Base-by-base conservation (phyloP, 1,140 invertebrate species). In the Eumeta japonica region DNA sequence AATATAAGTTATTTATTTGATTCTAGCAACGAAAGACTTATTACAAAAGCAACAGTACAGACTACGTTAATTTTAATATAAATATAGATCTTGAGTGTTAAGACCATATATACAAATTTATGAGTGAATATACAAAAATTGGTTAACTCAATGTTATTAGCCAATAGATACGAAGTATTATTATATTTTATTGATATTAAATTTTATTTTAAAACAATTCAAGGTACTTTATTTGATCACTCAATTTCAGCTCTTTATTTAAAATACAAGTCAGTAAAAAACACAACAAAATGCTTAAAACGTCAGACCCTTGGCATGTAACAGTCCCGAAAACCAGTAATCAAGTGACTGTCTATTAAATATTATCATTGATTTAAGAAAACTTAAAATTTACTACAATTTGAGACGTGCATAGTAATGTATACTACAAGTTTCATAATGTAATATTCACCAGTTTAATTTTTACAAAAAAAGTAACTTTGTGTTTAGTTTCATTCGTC, bases 241-340 rank as follows among this genome's bases (percentile, higher is more conserved):
- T n/a, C n/a, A n/a, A n/a, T n/a, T n/a, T n/a, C n/a, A 15, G 17
- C 9, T 31, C 11, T 37, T 37, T 18, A 42, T 32, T 42, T 37
- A 27, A 17, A 42, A 13, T 37, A 27, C 29, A 31, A 37, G 29
- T 37, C 16, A 31, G 12, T 37, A 24, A 42, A 42, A 42, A 16
- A 37, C 10, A 14, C 19, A 28, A 24, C 36, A 37, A n/a, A 16
- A 42, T 42, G 15, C 35, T 37, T 14, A 42, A 37, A 37, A 17
- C 28, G 18, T 42, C 40, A 37, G 40, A 32, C 28, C 28, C 27
- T 32, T 37, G 40, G 34, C n/a, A n/a, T n/a, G n/a, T n/a, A n/a
- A n/a, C n/a, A n/a, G 37, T 36, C 18, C 29, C 40, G 10, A 42
- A 42, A 37, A 16, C 18, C 14, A 10, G n/a, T 16, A 37, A 37